A percentile compares a stretch with the other conserved stretches of the same genome.
Conservation (phyloP, 2,797 vertebrate genomes). For the Phoebastria nigripes region DNA sequence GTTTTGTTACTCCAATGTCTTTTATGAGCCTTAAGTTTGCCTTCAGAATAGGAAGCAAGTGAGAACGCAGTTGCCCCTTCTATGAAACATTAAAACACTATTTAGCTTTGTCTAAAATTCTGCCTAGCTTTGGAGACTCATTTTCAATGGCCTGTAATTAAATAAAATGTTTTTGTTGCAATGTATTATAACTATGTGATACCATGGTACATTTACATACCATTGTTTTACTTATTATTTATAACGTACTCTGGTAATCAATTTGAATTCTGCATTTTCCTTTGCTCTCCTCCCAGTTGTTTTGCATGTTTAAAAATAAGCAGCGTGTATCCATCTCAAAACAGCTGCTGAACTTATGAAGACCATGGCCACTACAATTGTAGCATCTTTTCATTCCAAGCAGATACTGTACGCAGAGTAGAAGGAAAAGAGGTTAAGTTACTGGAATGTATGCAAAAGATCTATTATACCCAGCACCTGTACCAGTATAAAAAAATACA, state of each 20-base stretch:
- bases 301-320: constrained; percentile 46
- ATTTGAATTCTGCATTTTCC: constrained; percentile 9
- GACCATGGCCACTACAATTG: neutral
- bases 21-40: neutral
- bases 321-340: neutral
- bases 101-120: constrained; percentile 7
- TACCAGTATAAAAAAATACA: neutral
- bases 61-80: neutral
- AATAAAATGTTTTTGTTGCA: constrained; percentile 14
- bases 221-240: constrained; percentile 17
- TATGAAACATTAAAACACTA: neutral
- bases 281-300: neutral
- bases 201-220: neutral
- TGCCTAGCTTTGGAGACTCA: neutral
- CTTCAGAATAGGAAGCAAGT: neutral
- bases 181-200: neutral
- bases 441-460: neutral
- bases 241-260: neutral
- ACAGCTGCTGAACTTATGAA: constrained; percentile 5
- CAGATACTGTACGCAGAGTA: neutral
- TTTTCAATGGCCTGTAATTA: neutral
- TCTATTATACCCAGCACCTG: neutral
- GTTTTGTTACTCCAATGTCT: neutral
- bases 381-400: constrained; percentile 10
- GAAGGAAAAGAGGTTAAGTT: neutral